Conservation (phyloP, 2,113 vertebrate genomes). For the Edolisoma coerulescens region DNA sequence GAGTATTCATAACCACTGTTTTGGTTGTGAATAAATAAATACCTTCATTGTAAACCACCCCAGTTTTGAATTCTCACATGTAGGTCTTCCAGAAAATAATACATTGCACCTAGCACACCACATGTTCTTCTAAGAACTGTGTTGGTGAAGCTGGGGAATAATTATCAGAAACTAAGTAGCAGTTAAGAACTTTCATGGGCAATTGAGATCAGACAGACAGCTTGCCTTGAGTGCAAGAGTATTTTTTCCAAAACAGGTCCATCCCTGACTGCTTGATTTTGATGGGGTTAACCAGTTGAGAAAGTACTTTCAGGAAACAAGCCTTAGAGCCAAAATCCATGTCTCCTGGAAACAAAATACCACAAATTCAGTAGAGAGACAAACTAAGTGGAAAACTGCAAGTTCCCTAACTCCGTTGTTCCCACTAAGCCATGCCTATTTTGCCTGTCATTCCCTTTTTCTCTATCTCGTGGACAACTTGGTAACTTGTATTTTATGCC, state of each 20-base stretch:
- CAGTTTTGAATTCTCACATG: neutral
- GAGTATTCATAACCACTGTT: neutral
- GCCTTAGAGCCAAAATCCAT: neutral
- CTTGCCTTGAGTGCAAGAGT: neutral
- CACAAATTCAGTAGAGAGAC: neutral
- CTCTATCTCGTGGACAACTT: neutral
- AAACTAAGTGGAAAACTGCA: neutral
- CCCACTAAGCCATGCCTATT: neutral
- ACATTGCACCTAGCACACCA: neutral
- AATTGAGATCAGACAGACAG: neutral
- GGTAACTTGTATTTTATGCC: neutral
- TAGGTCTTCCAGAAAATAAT: neutral
- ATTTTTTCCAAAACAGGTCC: neutral
- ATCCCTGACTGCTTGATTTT: neutral
- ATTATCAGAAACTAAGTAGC: neutral
- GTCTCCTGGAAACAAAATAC: neutral
- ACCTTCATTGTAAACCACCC: neutral
- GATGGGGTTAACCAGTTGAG: neutral
- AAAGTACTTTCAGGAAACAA: neutral
- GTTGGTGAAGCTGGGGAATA: neutral
- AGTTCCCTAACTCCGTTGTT: neutral
- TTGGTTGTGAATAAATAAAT: slow-evolving; percentile 14
- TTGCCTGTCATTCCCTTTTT: neutral
- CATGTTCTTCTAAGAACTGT: neutral
- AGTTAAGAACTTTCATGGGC: neutral